These are phyloP conservation scores for Euura saliciscinereae DNA, from an alignment of 1,140 invertebrate genomes.

Conservation along the genomic window DNA sequence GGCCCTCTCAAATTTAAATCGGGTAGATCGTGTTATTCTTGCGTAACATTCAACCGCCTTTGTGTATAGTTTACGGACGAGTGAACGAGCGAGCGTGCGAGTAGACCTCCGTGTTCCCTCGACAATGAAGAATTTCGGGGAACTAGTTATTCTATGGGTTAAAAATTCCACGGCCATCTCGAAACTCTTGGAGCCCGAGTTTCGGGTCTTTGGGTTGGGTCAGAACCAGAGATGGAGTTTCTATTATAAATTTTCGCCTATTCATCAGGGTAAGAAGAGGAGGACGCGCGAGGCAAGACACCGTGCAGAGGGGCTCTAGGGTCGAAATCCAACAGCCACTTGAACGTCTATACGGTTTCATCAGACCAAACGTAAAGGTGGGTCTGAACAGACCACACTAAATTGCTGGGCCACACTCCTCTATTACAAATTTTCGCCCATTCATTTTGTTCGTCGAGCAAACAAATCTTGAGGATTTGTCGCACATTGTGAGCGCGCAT, in stretches of 20 bases:
- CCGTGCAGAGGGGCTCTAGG: not conserved
- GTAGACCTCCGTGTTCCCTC: not conserved
- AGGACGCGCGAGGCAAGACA: not conserved
- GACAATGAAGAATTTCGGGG: conserved; percentile 7
- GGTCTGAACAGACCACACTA: not conserved
- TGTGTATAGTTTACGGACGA: conserved; percentile 4
- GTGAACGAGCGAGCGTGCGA: not conserved
- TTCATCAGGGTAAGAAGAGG: not conserved
- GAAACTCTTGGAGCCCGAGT: not conserved
- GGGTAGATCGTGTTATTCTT: conserved; percentile 7
- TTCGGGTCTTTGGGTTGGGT: not conserved
- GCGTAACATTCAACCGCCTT: conserved; percentile 6
- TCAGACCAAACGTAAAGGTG: not conserved
- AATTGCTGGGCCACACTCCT: not conserved
- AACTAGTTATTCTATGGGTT: not conserved
- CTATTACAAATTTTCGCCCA: not conserved
- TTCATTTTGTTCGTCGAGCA: not conserved
- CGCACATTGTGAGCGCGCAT: not conserved
- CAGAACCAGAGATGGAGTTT: not conserved
- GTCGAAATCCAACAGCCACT: not conserved
- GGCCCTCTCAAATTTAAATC: conserved; percentile 4
- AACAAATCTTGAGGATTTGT: conserved; percentile 2
- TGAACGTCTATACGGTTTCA: not conserved
- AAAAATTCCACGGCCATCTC: not conserved
- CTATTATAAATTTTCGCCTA: conserved; percentile 5